Base-by-base conservation (phyloP, 2,113 vertebrate species). In the Carlito syrichta region DNA sequence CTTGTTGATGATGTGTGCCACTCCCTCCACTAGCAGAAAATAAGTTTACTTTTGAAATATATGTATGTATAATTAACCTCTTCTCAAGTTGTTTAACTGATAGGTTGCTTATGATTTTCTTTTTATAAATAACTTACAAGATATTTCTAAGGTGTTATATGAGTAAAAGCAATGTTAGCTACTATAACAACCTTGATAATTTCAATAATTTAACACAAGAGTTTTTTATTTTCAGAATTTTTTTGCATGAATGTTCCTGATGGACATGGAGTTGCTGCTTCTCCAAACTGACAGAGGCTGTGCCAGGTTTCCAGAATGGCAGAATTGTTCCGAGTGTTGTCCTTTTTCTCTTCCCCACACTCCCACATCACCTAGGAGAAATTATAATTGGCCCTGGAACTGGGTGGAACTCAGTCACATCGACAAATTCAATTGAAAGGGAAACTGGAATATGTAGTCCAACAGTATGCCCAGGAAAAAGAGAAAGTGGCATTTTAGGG, bases 161-260 rank as follows among this genome's bases (percentile, higher is more conserved):
- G 68, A n/a, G n/a, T n/a, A n/a, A 89, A 16, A 27, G 16, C 6
- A 69, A 35, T 84, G 54, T 20, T 77, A 50, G 10, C 54, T 85
- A 11, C 20, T 60, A 74, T 77, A 77, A 91, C 11, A 86, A 52
- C 68, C 17, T 30, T 40, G 73, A 71, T 77, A 71, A 19, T 77
- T 82, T 71, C 11, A 68, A 13, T 82, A 50, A 6, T 6, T 54
- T 38, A 74, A 66, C 19, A 48, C 3, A 20, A 2, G 45, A 4
- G 5, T 90, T 92, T 81, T 12, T 73, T 89, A 71, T 76, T 96
- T 89, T 92, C 40, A 74, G 32, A 77, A 78, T 60, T 92, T 91
- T 85, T 48, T n/a, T 73, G 52, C 3, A 35, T 76, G 60, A 11
- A 30, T 62, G 0, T 86, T 86, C 22, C 17, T 52, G 38, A 30